Base-by-base conservation (phyloP, 92 coral and sea anemone genomes). In the Palythoa heliodiscus region DNA sequence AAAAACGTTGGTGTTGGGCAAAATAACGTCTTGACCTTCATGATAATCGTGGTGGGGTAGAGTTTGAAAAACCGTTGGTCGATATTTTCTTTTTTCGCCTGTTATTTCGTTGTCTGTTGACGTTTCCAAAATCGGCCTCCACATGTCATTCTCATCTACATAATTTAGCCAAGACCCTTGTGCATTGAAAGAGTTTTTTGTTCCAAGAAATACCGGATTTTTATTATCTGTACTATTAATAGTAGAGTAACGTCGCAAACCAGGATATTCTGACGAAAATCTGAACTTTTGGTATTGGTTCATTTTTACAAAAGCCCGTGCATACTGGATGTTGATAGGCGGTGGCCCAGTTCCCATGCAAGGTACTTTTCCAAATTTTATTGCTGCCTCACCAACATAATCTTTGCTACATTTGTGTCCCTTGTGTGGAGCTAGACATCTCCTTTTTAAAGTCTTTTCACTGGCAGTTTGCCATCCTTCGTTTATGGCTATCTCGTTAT, bases 341-440 rank as follows among this genome's bases (percentile, higher is more conserved):
- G 83, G 69, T 53, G 87, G 87, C 16, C 90, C 90, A 7, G 71
- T 55, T 82, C 90, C 90, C 85, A 63, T 87, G 16, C 83, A 82
- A 43, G 87, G 87, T 5, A 87, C 90, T 63, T 87, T 39, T 37
- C 75, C 52, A 37, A 71, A 71, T 39, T 71, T 71, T 71, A 71
- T 71, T 29, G 75, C 75, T 15, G 75, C 52, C 38, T 71, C 75
- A 8, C 75, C 75, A 71, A 71, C 52, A 11, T 71, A 71, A 38
- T 71, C 2, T 24, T 38, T 35, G 19, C 75, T 71, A 24, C 39
- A 7, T 71, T 71, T 71, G 52, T 38, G 75, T 71, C 75, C 75
- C 7, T 24, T 71, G 14, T 71, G 75, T 11, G 75, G 75, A 11
- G 75, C 52, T 17, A 71, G 40, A 38, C 75, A 71, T 38, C 52